Conservation (phyloP, 2,888 invertebrate species). For the Eristalis tenax region DNA sequence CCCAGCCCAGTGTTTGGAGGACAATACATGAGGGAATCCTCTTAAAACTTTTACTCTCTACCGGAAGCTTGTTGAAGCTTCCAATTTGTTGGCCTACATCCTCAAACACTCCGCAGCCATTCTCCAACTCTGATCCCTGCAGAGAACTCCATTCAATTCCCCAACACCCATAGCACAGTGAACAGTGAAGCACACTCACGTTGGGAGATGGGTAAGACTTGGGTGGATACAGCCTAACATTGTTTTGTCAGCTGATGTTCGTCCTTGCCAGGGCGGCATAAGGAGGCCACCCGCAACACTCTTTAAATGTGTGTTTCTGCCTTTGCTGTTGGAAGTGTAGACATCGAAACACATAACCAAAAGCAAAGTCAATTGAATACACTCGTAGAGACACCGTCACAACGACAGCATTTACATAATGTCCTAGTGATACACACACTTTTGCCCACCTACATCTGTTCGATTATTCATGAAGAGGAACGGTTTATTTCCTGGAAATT, state of each 20-base stretch:
- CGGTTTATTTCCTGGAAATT: constrained; percentile 68
- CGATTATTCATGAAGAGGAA: constrained; percentile 58
- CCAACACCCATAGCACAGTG: constrained; percentile 5
- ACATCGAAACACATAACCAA: constrained; percentile 30
- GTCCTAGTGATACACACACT: constrained; percentile 46
- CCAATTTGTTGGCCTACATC: constrained; percentile 38
- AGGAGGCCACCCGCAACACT: not conserved
- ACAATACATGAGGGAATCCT: constrained; percentile 1
- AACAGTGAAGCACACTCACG: not conserved
- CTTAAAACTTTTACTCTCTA: constrained; percentile 51
- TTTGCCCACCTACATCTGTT: constrained; percentile 38
- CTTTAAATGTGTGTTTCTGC: constrained; percentile 5
- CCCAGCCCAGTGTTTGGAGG: not conserved
- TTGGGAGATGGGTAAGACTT: not conserved
- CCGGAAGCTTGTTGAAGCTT: constrained; percentile 44
- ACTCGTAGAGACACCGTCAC: too few relatives aligned
- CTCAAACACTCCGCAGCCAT: constrained; percentile 3
- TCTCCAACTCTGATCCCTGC: not conserved
- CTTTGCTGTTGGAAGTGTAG: constrained; percentile 44
- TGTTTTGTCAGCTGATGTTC: constrained; percentile 69
- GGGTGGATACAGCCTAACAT: constrained; percentile 17
- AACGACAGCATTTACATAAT: constrained; percentile 48
- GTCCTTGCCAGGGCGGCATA: constrained; percentile 64
- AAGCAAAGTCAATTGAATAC: not conserved
- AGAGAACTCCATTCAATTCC: not conserved